Evolutionary conservation across 2,888 invertebrate genomes (phyloP).

Genomic region (Cenopis cana): DNA sequence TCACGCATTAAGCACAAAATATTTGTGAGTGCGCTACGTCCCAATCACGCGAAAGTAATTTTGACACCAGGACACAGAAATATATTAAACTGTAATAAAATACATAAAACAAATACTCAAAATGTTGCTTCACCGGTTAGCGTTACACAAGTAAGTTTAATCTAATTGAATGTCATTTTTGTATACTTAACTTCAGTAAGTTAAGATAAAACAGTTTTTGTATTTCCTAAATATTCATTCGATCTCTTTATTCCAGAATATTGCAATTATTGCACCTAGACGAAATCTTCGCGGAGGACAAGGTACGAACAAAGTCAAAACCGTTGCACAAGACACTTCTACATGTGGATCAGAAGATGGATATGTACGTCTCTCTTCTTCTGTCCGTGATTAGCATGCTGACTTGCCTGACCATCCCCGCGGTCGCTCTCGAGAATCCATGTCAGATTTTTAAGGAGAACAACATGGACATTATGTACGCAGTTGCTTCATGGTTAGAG

Average conservation of each 20-base stretch:
- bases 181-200: not conserved
- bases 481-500: constrained; percentile 1
- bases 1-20: not conserved
- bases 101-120: not conserved
- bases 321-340: not conserved
- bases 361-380: constrained; percentile 18
- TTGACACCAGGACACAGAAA: not conserved
- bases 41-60: not conserved
- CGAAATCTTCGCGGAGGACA: not conserved
- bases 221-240: not conserved
- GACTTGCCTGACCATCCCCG: constrained; percentile 5
- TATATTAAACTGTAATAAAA: too few species aligned
- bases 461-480: not conserved
- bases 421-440: constrained; percentile 13
- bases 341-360: constrained; percentile 4
- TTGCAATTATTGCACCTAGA: not conserved
- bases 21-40: not conserved
- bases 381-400: constrained; percentile 17
- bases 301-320: not conserved
- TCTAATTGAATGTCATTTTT: not conserved
- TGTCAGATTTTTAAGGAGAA: constrained; percentile 6
- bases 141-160: constrained; percentile 20
- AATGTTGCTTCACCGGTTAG: constrained; percentile 26
- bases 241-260: constrained; percentile 11
- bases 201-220: too few species aligned